Evolutionary conservation across 1,140 invertebrate species (phyloP), one percentile per base, ranked within the genome.

Genomic region (Belonocnema kinseyi): DNA sequence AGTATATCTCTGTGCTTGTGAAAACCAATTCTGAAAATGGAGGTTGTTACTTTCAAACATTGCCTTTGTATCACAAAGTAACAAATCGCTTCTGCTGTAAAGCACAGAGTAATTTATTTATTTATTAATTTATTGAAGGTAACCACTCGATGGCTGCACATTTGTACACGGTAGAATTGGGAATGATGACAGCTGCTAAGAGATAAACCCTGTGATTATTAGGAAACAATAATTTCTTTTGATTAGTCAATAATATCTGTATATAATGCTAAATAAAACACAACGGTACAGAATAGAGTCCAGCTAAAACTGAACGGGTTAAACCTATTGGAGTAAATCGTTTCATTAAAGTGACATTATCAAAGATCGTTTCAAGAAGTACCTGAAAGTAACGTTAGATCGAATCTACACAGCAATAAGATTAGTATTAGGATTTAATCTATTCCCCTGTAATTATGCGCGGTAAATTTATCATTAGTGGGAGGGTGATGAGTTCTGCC

Each of bases 191-290:
- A 85, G 90, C 90, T 90, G 90, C 90, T 88, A 86, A 83, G 84
- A 87, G 87, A 89, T 87, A 90, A 89, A 90, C 87, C 90, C 90
- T 91, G 90, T 90, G 90, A 91, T 91, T 91, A 90, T 91, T 90
- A 91, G 84, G 83, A 87, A 90, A 85, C 85, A 85, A 90, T 76
- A 90, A 87, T 89, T 88, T 88, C 80, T 87, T 87, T 87, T 83
- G 80, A 88, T 91, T 90, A 89, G 88, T 90, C 84, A 80, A 81
- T 85, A 84, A 82, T 82, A 75, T 72, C 78, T 84, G 73, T 78
- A 83, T 80, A 76, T 77, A 86, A 89, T 82, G 77, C 80, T 85
- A 86, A 83, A 85, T 79, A 84, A 83, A 87, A 80, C 82, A 86
- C 74, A 86, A 87, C 78, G 77, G 85, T 84, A 85, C 84, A 83